Evolutionary conservation across 1,140 invertebrate species (phyloP).

Genomic region (Bombus terrestris): DNA sequence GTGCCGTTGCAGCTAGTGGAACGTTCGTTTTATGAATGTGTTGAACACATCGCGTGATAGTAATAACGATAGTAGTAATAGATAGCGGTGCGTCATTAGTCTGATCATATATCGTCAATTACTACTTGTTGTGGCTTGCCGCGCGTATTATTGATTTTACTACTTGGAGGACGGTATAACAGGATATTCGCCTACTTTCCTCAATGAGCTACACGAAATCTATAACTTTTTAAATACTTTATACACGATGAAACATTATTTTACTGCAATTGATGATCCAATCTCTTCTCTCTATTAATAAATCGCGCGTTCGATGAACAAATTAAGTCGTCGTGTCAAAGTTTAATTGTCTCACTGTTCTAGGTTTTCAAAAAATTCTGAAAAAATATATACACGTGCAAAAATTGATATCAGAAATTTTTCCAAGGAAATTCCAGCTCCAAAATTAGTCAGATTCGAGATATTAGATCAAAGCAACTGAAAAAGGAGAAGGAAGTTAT

Average conservation of each 20-base stretch:
- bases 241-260: too few relatives aligned
- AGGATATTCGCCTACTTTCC: neutral
- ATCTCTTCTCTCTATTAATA: neutral
- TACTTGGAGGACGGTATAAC: neutral
- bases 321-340: too few relatives aligned
- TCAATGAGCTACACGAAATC: neutral
- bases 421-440: too few relatives aligned
- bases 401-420: too few relatives aligned
- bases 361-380: too few relatives aligned
- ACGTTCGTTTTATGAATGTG: neutral
- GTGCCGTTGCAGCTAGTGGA: neutral
- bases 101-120: constrained; percentile 26
- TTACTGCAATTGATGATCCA: neutral
- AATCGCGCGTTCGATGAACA: neutral
- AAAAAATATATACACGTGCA: too few relatives aligned
- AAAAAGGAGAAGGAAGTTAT: too few relatives aligned
- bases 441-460: too few relatives aligned
- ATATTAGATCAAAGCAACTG: too few relatives aligned
- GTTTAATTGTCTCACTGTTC: too few relatives aligned
- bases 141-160: neutral
- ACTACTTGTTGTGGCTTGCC: constrained; percentile 39
- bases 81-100: neutral
- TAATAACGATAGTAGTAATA: too few relatives aligned
- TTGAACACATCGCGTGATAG: neutral
- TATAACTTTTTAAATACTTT: neutral